These are phyloP conservation scores for Mesorhabditis belari DNA, from an alignment of 2,888 invertebrate species.

Conservation along the genomic window DNA sequence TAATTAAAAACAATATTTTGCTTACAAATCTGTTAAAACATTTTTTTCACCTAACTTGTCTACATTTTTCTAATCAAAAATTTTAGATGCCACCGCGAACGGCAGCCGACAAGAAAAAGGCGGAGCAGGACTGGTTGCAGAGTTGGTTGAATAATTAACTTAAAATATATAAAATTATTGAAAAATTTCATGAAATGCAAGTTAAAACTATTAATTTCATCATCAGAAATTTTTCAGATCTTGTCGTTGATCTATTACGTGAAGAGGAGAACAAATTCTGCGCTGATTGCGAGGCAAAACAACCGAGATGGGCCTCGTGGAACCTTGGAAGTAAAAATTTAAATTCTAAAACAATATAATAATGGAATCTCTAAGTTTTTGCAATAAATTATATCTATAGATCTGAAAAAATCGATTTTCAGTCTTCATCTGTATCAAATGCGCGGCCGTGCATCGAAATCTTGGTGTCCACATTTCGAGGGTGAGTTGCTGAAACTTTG, in stretches of 20 bases:
- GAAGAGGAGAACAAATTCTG: conserved; percentile 99
- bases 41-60: too few relatives aligned
- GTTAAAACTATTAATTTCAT: background rate
- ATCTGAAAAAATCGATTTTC: background rate
- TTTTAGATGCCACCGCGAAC: conserved; percentile 9
- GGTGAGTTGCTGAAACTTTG: too few relatives aligned
- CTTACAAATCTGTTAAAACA: too few relatives aligned
- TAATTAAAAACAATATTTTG: too few relatives aligned
- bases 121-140: conserved; percentile 11
- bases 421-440: conserved; percentile 93
- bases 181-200: too few relatives aligned
- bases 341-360: too few relatives aligned
- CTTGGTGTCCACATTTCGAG: conserved; percentile 91
- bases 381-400: too few relatives aligned
- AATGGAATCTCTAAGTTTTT: too few relatives aligned
- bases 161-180: background rate
- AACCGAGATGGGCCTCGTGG: conserved; percentile 98
- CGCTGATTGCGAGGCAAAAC: conserved; percentile 99
- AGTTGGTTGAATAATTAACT: background rate
- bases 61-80: background rate
- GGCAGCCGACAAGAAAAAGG: conserved; percentile 10
- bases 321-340: conserved; percentile 78
- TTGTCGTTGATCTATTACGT: conserved; percentile 62
- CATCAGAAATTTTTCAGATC: conserved; percentile 1
- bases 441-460: conserved; percentile 96